A percentile compares a stretch with the other conserved stretches of the same genome.
Conservation (phyloP, 2,888 invertebrate genomes). For the Halocaridina rubra region DNA sequence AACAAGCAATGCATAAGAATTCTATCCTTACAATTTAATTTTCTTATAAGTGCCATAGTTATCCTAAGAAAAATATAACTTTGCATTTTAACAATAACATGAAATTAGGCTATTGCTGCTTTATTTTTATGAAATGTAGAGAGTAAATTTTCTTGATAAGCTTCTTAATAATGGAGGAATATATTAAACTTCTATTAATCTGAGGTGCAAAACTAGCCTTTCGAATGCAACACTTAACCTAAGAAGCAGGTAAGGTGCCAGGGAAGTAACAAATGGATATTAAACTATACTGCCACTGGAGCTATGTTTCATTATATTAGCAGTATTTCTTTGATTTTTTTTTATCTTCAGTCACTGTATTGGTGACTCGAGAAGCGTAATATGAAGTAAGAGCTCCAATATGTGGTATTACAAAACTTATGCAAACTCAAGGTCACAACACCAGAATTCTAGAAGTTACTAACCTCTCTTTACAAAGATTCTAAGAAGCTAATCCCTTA, state of each 20-base stretch:
- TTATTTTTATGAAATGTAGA: slow-evolving; percentile 24
- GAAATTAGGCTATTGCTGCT: slow-evolving; percentile 47
- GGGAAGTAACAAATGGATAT: neutral
- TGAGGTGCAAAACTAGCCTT: slow-evolving; percentile 22
- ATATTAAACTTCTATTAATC: neutral
- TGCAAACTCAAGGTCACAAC: too few relatives aligned
- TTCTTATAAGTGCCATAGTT: slow-evolving; percentile 5
- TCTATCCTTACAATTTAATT: neutral
- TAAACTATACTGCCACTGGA: too few relatives aligned
- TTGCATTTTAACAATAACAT: slow-evolving; percentile 40
- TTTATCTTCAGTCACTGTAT: too few relatives aligned
- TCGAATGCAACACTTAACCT: slow-evolving; percentile 14
- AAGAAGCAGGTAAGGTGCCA: neutral
- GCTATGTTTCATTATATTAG: too few relatives aligned
- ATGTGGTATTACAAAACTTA: too few relatives aligned
- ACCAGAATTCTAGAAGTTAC: too few relatives aligned
- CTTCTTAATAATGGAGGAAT: neutral
- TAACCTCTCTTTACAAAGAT: too few relatives aligned
- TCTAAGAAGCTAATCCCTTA: neutral
- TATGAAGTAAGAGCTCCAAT: too few relatives aligned
- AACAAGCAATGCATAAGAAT: neutral
- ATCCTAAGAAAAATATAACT: slow-evolving; percentile 50
- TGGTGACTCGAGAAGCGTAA: too few relatives aligned
- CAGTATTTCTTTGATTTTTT: too few relatives aligned
- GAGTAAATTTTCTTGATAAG: slow-evolving; percentile 17